Evolutionary conservation across 1,140 invertebrate genomes (phyloP).

Genomic region (Elymnias hypermnestra): DNA sequence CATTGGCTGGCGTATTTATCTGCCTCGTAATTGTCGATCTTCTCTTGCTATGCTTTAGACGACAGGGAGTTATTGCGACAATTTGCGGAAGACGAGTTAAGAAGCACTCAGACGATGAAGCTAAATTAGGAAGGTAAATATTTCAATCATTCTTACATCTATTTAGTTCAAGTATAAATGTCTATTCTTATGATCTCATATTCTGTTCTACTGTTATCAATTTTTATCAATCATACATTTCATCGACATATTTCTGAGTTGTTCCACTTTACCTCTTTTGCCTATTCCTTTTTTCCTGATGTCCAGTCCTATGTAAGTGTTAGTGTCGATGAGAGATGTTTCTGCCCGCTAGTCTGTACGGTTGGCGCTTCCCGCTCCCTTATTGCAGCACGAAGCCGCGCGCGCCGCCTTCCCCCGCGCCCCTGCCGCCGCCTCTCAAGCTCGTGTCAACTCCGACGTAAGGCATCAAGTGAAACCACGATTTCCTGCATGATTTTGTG

Average conservation of each 20-base stretch:
- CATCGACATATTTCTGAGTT: conserved; percentile 40
- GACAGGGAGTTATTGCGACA: conserved; percentile 83
- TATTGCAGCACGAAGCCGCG: conserved; percentile 90
- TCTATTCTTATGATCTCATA: too few relatives aligned
- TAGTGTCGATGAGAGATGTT: conserved; percentile 75
- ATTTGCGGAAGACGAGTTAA: conserved; percentile 81
- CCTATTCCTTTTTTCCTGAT: conserved; percentile 23
- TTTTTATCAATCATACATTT: conserved; percentile 11
- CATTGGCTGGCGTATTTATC: conserved; percentile 83
- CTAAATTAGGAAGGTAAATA: conserved; percentile 86
- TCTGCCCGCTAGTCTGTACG: conserved; percentile 88
- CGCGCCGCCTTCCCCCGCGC: conserved; percentile 84
- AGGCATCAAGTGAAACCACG: conserved; percentile 54
- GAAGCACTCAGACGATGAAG: conserved; percentile 85
- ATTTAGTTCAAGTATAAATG: too few relatives aligned
- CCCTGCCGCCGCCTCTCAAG: conserved; percentile 84
- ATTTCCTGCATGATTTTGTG: conserved; percentile 66
- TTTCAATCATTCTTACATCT: too few relatives aligned
- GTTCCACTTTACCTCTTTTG: conserved; percentile 18
- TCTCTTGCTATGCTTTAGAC: conserved; percentile 83
- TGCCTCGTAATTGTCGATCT: conserved; percentile 87
- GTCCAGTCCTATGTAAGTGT: conserved; percentile 34
- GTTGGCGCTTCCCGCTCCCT: conserved; percentile 94
- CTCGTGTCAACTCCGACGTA: conserved; percentile 81
- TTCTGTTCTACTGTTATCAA: conserved; percentile 8